Base-by-base conservation (phyloP, 92 coral and sea anemone genomes). In the Heteractis magnifica region DNA sequence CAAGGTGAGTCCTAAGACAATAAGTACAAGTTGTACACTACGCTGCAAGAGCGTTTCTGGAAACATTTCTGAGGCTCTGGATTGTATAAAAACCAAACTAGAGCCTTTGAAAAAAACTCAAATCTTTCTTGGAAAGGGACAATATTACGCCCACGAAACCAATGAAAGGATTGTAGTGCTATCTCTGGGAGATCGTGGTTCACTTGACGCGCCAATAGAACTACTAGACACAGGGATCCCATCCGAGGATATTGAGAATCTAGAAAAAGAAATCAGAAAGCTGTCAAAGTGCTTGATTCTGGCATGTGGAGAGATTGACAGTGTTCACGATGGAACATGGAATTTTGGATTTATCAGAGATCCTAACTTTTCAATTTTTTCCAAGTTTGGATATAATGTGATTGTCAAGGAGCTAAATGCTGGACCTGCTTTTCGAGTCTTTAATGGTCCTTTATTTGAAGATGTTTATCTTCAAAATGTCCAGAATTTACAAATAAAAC, bases 91-190 rank as follows among this genome's bases (percentile, higher is more conserved):
- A 81, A 70, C 60, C 10, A 81, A 81, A n/a, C 77, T 70, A 20
- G 71, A 77, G 68, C 34, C 75, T 71, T 44, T 44, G 23, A 86
- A 71, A 65, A 52, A 65, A 60, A 55, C 65, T 8, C 65, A 77
- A 11, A 49, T 93, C 4, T 91, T 91, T 71, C 64, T 91, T 51
- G 97, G 97, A 76, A 91, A 94, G 64, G 97, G 97, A 81, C 92
- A 93, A 76, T 93, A 91, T 72, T 93, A 58, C 86, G 84, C 87
- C 20, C 92, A 93, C 55, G 56, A 89, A 75, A 79, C 78, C 11
- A 83, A 93, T 52, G 97, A 93, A 12, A 75, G 93, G 73, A 81
- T 88, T 8, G 60, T 91, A 52, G 80, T 87, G 26, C 89, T 91
- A n/a, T 75, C 90, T 52, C 71, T 88, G 41, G 91, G 87, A 72